phyloP scores from a whole-genome alignment of 2,888 invertebrate genomes.

The Drosophila percnosoma region DNA sequence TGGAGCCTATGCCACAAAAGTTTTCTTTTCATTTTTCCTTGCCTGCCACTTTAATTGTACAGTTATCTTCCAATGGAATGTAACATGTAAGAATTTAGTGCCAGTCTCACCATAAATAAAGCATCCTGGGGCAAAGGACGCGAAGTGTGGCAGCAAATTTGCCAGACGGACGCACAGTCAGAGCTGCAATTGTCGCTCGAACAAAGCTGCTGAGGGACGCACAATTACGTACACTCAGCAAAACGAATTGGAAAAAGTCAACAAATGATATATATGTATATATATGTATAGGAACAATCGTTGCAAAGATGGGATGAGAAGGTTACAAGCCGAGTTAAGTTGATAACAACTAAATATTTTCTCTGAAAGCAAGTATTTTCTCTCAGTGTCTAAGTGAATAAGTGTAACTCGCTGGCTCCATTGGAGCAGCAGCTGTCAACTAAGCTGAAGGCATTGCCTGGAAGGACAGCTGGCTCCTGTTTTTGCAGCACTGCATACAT shows the following conservation, averaged over 20 bases:
- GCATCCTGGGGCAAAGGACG: conserved; percentile 38
- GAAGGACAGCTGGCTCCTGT: conserved; percentile 24
- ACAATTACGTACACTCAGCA: neutral
- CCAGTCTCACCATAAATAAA: conserved; percentile 49
- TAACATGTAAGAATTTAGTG: conserved; percentile 27
- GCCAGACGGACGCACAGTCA: conserved; percentile 16
- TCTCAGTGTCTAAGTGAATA: conserved; percentile 4
- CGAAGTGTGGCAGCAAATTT: conserved; percentile 25
- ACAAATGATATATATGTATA: neutral
- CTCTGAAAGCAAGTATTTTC: neutral
- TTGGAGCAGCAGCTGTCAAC: conserved; percentile 12
- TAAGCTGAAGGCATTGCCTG: conserved; percentile 21
- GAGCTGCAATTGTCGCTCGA: conserved; percentile 7
- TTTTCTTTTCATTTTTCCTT: neutral
- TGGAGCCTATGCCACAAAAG: neutral
- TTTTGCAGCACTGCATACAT: conserved; percentile 62
- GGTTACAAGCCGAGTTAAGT: no score
- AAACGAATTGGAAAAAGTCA: neutral
- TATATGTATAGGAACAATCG: no score
- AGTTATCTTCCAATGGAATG: conserved; percentile 58
- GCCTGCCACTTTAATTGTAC: conserved; percentile 53
- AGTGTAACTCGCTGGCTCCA: conserved; percentile 1
- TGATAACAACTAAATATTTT: no score
- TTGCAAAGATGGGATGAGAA: no score
- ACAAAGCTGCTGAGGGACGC: neutral